phyloP scores from a whole-genome alignment of 2,113 vertebrate genomes.

The Rhinoderma darwinii region DNA sequence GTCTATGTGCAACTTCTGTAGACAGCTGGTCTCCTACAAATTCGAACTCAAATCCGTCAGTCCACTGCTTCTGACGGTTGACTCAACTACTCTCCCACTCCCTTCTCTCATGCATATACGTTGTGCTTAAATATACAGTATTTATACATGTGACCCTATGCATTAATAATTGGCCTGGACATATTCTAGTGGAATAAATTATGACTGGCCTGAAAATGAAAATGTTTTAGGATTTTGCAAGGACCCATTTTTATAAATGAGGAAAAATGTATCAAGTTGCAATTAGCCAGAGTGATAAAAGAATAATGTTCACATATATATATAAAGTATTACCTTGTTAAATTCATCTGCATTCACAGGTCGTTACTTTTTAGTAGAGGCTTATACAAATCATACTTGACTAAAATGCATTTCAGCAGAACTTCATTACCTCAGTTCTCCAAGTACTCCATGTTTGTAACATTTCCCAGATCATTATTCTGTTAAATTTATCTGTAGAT shows the following conservation, averaged over 20 bases:
- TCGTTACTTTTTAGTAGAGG: slow-evolving; percentile 37
- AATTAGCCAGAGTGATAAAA: slow-evolving; percentile 48
- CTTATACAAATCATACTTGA: slow-evolving; percentile 40
- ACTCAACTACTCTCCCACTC: too few species aligned
- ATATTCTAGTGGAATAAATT: too few species aligned
- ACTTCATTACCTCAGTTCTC: slow-evolving; percentile 32
- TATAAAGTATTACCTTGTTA: slow-evolving; percentile 43
- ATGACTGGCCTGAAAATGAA: not conserved
- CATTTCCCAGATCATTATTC: slow-evolving; percentile 43
- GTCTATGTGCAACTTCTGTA: too few species aligned
- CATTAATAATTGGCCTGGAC: not conserved
- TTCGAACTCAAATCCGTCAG: too few species aligned
- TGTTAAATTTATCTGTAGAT: slow-evolving; percentile 38
- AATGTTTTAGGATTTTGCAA: not conserved
- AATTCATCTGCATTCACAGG: slow-evolving; percentile 33
- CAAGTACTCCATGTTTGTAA: slow-evolving; percentile 29
- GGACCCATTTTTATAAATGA: not conserved
- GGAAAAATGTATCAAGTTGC: slow-evolving; percentile 39
- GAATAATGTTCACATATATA: slow-evolving; percentile 38
- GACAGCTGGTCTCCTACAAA: too few species aligned
- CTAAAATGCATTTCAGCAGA: slow-evolving; percentile 36
- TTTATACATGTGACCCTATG: not conserved
- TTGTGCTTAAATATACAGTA: too few species aligned
- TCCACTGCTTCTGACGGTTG: too few species aligned
- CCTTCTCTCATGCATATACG: too few species aligned